Conservation (phyloP, 2,888 invertebrate species). For the Panopea generosa region DNA sequence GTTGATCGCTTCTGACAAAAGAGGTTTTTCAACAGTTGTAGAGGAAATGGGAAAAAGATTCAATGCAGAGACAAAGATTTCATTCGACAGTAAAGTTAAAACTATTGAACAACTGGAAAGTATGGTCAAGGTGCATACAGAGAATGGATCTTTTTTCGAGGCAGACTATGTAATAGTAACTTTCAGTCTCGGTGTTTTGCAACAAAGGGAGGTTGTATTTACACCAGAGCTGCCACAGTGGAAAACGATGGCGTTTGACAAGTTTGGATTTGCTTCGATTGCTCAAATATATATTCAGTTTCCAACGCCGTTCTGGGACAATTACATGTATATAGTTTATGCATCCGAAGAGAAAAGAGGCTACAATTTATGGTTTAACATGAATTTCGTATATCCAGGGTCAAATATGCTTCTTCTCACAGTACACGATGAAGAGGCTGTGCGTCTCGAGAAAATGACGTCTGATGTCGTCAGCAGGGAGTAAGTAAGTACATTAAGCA, state of each 20-base stretch:
- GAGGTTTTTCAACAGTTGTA: conserved; percentile 33
- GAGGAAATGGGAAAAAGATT: conserved; percentile 12
- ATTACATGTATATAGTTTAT: conserved; percentile 38
- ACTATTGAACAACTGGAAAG: conserved; percentile 29
- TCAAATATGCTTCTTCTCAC: conserved; percentile 50
- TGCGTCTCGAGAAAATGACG: conserved; percentile 26
- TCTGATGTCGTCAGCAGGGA: conserved; percentile 41
- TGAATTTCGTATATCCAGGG: conserved; percentile 39
- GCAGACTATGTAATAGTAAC: conserved; percentile 58
- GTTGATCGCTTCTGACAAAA: conserved; percentile 29
- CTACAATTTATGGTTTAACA: conserved; percentile 42
- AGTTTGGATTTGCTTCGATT: conserved; percentile 29
- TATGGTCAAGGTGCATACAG: conserved; percentile 37
- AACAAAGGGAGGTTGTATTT: conserved; percentile 44
- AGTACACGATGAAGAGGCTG: conserved; percentile 38
- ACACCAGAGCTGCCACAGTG: conserved; percentile 43
- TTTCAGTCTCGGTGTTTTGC: conserved; percentile 61
- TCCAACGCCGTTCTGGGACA: conserved; percentile 48
- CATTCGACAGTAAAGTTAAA: conserved; percentile 37
- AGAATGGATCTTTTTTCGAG: conserved; percentile 22
- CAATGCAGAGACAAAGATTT: conserved; percentile 13
- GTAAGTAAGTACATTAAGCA: conserved; percentile 22
- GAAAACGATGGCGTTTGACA: conserved; percentile 45
- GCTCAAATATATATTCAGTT: conserved; percentile 54
- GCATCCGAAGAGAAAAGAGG: conserved; percentile 28